phyloP scores from a whole-genome alignment of 2,113 vertebrate genomes.

The Aptenodytes patagonicus region DNA sequence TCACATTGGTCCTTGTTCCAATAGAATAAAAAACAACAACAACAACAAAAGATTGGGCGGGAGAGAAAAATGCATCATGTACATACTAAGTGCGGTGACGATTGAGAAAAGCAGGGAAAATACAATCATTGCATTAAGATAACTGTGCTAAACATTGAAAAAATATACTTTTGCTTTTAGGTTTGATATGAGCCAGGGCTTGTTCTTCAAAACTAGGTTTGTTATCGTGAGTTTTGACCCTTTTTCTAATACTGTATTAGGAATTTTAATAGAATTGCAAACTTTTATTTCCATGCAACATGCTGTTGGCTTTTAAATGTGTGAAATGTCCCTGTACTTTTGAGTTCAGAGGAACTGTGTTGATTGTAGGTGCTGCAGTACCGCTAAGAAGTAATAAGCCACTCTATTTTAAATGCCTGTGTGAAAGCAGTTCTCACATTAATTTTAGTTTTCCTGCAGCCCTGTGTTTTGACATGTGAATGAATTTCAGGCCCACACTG shows the following conservation, averaged over 20 bases:
- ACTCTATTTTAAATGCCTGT: conserved; percentile 22
- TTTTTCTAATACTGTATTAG: neutral
- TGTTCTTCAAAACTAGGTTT: neutral
- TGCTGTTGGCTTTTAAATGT: conserved; percentile 1
- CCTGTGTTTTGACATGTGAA: neutral
- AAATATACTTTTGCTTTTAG: neutral
- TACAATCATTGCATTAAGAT: neutral
- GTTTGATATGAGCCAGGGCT: neutral
- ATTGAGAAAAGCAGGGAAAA: neutral
- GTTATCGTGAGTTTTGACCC: neutral
- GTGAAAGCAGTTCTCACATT: conserved; percentile 20
- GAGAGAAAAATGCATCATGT: neutral
- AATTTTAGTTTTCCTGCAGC: neutral
- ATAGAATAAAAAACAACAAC: neutral
- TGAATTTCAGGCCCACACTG: neutral
- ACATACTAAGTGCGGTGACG: neutral
- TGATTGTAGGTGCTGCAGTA: conserved; percentile 7
- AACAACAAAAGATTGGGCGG: neutral
- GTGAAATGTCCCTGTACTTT: neutral
- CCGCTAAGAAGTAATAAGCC: conserved; percentile 35
- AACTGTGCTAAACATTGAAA: neutral
- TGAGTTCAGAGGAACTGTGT: conserved; percentile 38
- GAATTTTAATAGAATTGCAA: conserved; percentile 8
- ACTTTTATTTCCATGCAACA: neutral
- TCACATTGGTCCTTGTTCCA: neutral